Evolutionary conservation across 2,113 vertebrate genomes (phyloP), one percentile per base, ranked within the genome.

Genomic region (Pteronura brasiliensis): DNA sequence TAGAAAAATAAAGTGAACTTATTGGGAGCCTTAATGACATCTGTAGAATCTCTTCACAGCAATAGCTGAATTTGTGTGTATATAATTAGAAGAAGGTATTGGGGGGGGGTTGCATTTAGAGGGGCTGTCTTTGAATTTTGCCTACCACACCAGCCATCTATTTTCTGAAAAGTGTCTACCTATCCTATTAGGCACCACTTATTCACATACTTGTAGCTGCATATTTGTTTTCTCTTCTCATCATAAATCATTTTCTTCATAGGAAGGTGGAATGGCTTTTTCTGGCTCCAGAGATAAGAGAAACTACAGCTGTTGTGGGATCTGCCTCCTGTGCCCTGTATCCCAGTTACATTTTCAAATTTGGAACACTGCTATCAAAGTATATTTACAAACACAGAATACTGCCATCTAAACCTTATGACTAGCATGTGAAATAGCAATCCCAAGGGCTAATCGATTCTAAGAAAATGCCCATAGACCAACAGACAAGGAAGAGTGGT

Each of bases 291-390:
- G 36, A 57, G 7, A 31, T 27, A 47, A 20, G 11, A 7, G 29
- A 57, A 4, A 1, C 1, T 36, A 2, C 4, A 27, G n/a, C 6
- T 55, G 1, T 34, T 42, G 5, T 11, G 2, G 61, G 47, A 59
- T 29, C 1, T 3, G 23, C 2, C 12, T 13, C 17, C 9, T 84
- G 4, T 2, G 12, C 12, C 25, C 36, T 65, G 25, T 2, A 42
- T 59, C 18, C 44, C 29, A n/a, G 4, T 49, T 42, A 11, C 65
- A 11, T 67, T 36, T 34, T 0, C 23, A 31, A 20, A 88, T 42
- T 4, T 90, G 25, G 59, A 71, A 85, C 27, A 79, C n/a, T 23
- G 4, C 8, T 90, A 36, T 63, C 25, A 6, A 4, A n/a, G 42
- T 20, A 2, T 36, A 44, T 79, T 14, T 67, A 84, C 1, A 47